Conservation (phyloP, 2,888 invertebrate genomes). For the Allophyes oxyacanthae region DNA sequence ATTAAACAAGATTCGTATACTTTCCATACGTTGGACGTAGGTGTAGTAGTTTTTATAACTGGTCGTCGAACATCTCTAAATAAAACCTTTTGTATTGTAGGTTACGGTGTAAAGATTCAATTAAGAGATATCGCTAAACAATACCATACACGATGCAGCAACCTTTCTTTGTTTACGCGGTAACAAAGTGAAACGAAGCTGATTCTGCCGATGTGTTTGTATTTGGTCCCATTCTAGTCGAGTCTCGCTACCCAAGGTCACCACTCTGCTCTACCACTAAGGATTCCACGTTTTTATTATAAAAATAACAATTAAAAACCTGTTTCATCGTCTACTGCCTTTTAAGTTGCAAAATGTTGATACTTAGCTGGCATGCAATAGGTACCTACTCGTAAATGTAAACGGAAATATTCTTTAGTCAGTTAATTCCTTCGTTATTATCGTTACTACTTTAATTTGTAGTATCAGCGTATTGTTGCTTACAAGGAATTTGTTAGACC, state of each 20-base stretch:
- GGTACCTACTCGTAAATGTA: slow-evolving; percentile 13
- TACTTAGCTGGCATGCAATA: slow-evolving; percentile 17
- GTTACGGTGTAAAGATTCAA: slow-evolving; percentile 81
- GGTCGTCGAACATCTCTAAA: slow-evolving; percentile 53
- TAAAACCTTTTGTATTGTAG: slow-evolving; percentile 66
- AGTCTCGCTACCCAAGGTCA: slow-evolving; percentile 57
- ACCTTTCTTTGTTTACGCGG: slow-evolving; percentile 79
- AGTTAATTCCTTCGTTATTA: slow-evolving; percentile 31
- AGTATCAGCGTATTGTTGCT: slow-evolving; percentile 17
- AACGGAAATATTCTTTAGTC: slow-evolving; percentile 22
- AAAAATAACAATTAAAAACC: slow-evolving; percentile 35
- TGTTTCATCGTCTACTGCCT: slow-evolving; percentile 27
- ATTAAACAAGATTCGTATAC: slow-evolving; percentile 58
- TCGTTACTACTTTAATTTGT: slow-evolving; percentile 21
- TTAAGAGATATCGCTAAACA: slow-evolving; percentile 82
- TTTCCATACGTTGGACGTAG: slow-evolving; percentile 56
- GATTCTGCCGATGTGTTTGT: slow-evolving; percentile 66
- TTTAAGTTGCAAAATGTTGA: slow-evolving; percentile 21
- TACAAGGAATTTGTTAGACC: slow-evolving; percentile 30
- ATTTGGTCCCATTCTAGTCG: slow-evolving; percentile 69
- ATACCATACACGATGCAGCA: slow-evolving; percentile 77
- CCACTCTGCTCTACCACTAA: slow-evolving; percentile 34
- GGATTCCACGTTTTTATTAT: slow-evolving; percentile 26
- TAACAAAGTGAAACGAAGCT: slow-evolving; percentile 71
- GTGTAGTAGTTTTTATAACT: slow-evolving; percentile 53